Evolutionary conservation across 2,888 invertebrate species (phyloP).

Genomic region (Caenorhabditis macrosperma): DNA sequence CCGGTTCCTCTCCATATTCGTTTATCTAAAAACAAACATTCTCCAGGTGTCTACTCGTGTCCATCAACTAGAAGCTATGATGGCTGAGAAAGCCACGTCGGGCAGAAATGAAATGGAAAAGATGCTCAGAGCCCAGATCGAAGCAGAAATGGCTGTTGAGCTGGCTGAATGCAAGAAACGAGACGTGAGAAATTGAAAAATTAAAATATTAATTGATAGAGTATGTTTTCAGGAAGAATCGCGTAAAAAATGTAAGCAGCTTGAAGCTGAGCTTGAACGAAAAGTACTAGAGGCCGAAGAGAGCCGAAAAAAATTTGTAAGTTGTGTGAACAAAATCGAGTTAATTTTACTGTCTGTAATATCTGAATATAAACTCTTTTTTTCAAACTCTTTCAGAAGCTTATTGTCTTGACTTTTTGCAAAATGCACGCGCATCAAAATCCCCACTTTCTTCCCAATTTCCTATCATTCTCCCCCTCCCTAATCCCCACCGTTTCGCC

Average conservation of each 20-base stretch:
- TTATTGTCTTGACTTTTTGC: not conserved
- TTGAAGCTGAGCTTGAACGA: slow-evolving; percentile 70
- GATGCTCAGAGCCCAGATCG: slow-evolving; percentile 75
- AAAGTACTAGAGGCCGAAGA: slow-evolving; percentile 74
- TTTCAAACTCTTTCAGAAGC: slow-evolving; percentile 3
- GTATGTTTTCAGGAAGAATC: slow-evolving; percentile 72
- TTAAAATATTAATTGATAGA: not conserved
- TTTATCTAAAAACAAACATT: too few species aligned
- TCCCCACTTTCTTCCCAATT: not conserved
- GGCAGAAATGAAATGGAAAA: slow-evolving; percentile 73
- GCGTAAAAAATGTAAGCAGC: slow-evolving; percentile 66
- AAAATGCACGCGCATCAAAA: not conserved
- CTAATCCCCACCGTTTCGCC: not conserved
- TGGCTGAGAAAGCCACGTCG: slow-evolving; percentile 66
- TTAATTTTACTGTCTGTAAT: not conserved
- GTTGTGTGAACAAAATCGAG: slow-evolving; percentile 35
- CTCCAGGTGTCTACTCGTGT: slow-evolving; percentile 65
- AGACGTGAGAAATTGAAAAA: slow-evolving; percentile 64
- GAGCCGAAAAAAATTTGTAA: slow-evolving; percentile 74
- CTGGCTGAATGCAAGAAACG: slow-evolving; percentile 81
- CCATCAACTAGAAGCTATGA: slow-evolving; percentile 63
- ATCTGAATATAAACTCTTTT: not conserved
- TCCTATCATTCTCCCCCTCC: not conserved
- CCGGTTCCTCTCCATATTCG: too few species aligned
- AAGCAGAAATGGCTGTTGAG: slow-evolving; percentile 75